Evolutionary conservation across 30 jellyfish, hydroid and myxozoan species (phyloP), one percentile per base, ranked within the genome.

Genomic region (Chrysaora quinquecirrha): DNA sequence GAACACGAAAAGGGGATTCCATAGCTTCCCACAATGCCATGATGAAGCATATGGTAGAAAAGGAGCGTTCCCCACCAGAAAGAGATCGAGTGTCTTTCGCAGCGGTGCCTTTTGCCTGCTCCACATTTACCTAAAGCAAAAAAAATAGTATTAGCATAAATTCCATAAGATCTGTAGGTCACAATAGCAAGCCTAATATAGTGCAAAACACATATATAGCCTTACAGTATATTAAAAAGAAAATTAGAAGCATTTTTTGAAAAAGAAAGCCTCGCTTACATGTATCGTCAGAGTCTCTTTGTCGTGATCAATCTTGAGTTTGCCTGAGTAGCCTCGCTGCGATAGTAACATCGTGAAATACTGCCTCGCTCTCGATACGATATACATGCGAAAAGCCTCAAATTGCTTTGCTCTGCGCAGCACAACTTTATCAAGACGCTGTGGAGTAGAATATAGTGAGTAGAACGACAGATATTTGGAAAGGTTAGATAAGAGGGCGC

Each of bases 51-150:
- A 96, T 86, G 3, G 99, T 96, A 2, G 99, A 96, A 75, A 96
- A 91, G 1, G 99, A 96, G 54, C 98, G 95, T 58, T 96, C 99
- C 0, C 99, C 99, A 64, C 99, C 99, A 25, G 99, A 96, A 24
- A 96, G 89, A 3, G 98, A 80, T 60, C 85, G 75, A 16, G 98
- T 93, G 83, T 96, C 98, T 43, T 91, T 91, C 11, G 96, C 33
- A 10, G 94, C 48, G 12, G 97, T 80, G 31, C 98, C 99, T 33
- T 78, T 64, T 27, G 96, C 95, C 72, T 88, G 96, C 70, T 95
- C 97, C 21, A 95, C 99, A 71, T 95, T 95, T 69, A 94, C 97
- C 98, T 91, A 48, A 31, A 0, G 9, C 63, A 75, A 75, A 22
- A 3, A 7, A 50, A 38, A 71, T 20, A 71, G 14, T 34, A 6